These are phyloP conservation scores for Scaptodrosophila lebanonensis DNA, from an alignment of 1,140 invertebrate genomes.

Conservation along the genomic window DNA sequence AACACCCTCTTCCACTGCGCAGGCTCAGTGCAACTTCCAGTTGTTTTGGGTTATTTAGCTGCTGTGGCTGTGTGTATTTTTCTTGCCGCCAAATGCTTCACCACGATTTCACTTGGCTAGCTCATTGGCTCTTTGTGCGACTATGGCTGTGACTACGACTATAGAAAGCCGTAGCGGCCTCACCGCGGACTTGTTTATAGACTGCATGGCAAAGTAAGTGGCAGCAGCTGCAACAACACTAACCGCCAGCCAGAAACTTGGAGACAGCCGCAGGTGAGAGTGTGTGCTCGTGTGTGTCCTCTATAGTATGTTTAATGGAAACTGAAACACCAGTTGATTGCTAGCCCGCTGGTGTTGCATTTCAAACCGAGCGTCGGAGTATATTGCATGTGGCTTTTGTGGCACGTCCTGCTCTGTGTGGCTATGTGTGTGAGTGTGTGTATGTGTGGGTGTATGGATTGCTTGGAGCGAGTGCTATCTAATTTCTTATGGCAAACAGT, in stretches of 20 bases:
- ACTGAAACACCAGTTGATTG: slow-evolving; percentile 74
- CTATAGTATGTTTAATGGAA: slow-evolving; percentile 58
- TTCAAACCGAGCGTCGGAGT: slow-evolving; percentile 28
- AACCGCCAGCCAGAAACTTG: no score
- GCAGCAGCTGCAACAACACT: neutral
- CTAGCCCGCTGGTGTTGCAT: slow-evolving; percentile 42
- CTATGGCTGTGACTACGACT: slow-evolving; percentile 15
- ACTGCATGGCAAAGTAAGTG: no score
- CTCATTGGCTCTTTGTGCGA: neutral
- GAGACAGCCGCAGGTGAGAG: neutral
- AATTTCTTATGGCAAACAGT: slow-evolving; percentile 44
- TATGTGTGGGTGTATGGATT: slow-evolving; percentile 1
- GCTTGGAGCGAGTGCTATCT: slow-evolving; percentile 30
- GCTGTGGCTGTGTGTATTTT: neutral
- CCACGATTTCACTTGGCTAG: neutral
- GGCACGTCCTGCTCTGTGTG: slow-evolving; percentile 12
- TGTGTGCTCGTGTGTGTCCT: slow-evolving; percentile 1
- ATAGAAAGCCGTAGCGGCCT: slow-evolving; percentile 11
- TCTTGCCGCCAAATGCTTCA: neutral
- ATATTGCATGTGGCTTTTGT: slow-evolving; percentile 63
- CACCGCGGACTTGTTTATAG: neutral
- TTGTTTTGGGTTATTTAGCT: slow-evolving; percentile 59
- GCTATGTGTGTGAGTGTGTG: no score
- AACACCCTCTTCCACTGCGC: slow-evolving; percentile 8
- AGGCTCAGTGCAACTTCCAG: slow-evolving; percentile 19